A percentile compares a stretch with the other conserved stretches of the same genome.
These are phyloP conservation scores for Stegodyphus dumicola DNA, from an alignment of 1,140 invertebrate species.

Conservation along the genomic window DNA sequence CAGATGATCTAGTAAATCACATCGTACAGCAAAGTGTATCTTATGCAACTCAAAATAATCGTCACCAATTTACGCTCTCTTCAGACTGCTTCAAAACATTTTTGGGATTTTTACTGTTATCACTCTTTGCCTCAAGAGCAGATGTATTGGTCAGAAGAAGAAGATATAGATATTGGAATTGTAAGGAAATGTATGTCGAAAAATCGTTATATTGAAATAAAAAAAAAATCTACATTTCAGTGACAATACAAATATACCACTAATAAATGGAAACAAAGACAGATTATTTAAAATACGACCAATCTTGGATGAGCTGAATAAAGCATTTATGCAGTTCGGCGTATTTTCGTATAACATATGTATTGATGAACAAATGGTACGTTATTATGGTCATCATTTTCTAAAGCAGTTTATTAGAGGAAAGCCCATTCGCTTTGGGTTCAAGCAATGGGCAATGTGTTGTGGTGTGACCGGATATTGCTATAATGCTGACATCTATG, in stretches of 20 bases:
- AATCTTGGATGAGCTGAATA: slow-evolving; percentile 39
- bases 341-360: slow-evolving; percentile 40
- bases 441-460: slow-evolving; percentile 39
- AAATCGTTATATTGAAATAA: slow-evolving; percentile 41
- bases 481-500: slow-evolving; percentile 38
- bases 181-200: slow-evolving; percentile 39
- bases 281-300: slow-evolving; percentile 36
- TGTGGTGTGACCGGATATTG: slow-evolving; percentile 36
- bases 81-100: slow-evolving; percentile 38
- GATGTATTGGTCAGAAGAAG: slow-evolving; percentile 39
- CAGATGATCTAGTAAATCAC: slow-evolving; percentile 36
- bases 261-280: slow-evolving; percentile 38
- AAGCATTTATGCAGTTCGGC: slow-evolving; percentile 39
- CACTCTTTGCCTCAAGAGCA: slow-evolving; percentile 36
- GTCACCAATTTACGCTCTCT: slow-evolving; percentile 35
- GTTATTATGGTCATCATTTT: slow-evolving; percentile 37
- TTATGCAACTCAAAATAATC: slow-evolving; percentile 40
- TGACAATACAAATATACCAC: slow-evolving; percentile 40
- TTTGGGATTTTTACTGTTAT: slow-evolving; percentile 40
- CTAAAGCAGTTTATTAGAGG: slow-evolving; percentile 36
- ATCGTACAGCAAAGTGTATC: slow-evolving; percentile 37
- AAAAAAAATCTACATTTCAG: slow-evolving; percentile 36
- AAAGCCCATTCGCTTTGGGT: slow-evolving; percentile 28
- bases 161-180: slow-evolving; percentile 33
- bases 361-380: slow-evolving; percentile 36